Evolutionary conservation across 2,888 invertebrate species (phyloP), one percentile per base, ranked within the genome.

Genomic region (Drosophila recens): DNA sequence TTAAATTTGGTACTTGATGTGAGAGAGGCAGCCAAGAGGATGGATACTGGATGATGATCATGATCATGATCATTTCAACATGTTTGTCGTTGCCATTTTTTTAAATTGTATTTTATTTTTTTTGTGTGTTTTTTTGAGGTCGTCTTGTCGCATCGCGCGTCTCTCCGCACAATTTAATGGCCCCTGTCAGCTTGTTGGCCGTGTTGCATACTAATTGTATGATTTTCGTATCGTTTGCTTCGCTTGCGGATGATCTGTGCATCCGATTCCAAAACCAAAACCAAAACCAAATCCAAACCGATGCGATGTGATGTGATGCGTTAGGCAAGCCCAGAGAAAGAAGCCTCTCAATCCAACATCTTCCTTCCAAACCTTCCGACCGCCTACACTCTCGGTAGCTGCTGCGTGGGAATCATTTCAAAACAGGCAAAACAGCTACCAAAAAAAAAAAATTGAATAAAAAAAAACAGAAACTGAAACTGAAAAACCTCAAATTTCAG

Each of bases 1-100:
- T 90, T 88, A 87, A 90, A 90, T 86, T 90, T 90, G 90, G 90
- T 90, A 90, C 89, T 90, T 79, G 80, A 83, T 83, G 89, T 27
- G 27, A 36, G 51, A 38, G 75, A 53, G 82, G 52, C 61, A 23
- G 56, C 23, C 58, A 75, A 64, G 63, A 64, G 63, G 30, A 54
- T 58, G 52, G 52, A 45, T 40, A 11, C 45, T 27, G 27, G 27
- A 27, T 51, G 15, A 57, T 62, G 45, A 38, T 56, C 27, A 61
- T 67, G 57, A 73, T 56, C 27, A 46, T 62, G 43, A 27, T 72
- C 57, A 51, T 72, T 36, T 43, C 58, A 65, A 51, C 49, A 45
- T 58, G 62, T 42, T 51, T 64, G 64, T 64, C 61, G 72, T 81
- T 82, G 82, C 82, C 76, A 80, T 82, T 84, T 38, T 38, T 38